These are phyloP conservation scores for Formica aserva DNA, from an alignment of 2,888 invertebrate genomes.

Conservation along the genomic window DNA sequence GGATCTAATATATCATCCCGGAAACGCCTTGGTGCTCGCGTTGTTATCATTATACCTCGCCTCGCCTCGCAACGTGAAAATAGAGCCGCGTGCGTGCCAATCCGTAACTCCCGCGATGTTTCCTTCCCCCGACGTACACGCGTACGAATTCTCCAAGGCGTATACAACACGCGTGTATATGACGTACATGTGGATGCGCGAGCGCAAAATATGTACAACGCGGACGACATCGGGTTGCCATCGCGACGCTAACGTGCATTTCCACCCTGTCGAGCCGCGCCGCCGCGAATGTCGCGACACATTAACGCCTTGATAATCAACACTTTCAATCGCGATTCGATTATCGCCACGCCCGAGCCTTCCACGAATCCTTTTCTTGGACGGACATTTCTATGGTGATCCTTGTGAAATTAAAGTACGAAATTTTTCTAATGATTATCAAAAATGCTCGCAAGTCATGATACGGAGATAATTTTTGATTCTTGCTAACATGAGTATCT, in stretches of 20 bases:
- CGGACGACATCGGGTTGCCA: background rate
- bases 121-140: background rate
- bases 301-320: slow-evolving; percentile 32
- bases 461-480: background rate
- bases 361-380: background rate
- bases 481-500: background rate
- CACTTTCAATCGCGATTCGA: slow-evolving; percentile 36
- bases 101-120: slow-evolving; percentile 12
- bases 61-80: slow-evolving; percentile 24
- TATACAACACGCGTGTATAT: background rate
- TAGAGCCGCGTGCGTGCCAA: slow-evolving; percentile 24
- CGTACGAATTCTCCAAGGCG: background rate
- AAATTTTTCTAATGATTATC: background rate
- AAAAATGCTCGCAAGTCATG: background rate
- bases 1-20: slow-evolving; percentile 25
- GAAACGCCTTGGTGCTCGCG: background rate
- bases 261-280: slow-evolving; percentile 11
- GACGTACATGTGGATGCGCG: background rate
- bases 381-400: too few species aligned
- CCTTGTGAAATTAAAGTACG: background rate
- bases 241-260: slow-evolving; percentile 24
- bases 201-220: background rate
- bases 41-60: slow-evolving; percentile 35
- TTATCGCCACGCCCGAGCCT: slow-evolving; percentile 8
- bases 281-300: slow-evolving; percentile 8